Evolutionary conservation across 2,113 vertebrate genomes (phyloP).

Genomic region (Sturnus vulgaris): DNA sequence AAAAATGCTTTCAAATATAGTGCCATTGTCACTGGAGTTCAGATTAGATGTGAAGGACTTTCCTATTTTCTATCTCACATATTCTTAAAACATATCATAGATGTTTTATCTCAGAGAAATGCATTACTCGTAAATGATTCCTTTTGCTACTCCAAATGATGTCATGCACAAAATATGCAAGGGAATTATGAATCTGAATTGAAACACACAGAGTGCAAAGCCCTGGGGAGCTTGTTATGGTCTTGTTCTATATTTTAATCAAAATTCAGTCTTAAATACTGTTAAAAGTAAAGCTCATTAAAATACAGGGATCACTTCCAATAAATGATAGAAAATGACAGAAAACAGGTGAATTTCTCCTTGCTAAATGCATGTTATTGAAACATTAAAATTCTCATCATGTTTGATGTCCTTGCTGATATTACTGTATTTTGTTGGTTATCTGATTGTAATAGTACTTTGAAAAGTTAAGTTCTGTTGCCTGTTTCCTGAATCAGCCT

Average conservation of each 20-base stretch:
- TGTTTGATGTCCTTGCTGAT: background rate
- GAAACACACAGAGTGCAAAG: background rate
- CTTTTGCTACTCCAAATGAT: background rate
- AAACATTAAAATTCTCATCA: background rate
- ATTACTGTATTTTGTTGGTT: background rate
- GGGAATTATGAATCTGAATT: background rate
- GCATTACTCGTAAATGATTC: background rate
- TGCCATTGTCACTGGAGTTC: background rate
- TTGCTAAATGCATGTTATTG: background rate
- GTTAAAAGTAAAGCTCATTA: background rate
- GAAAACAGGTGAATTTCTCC: background rate
- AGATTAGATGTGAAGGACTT: background rate
- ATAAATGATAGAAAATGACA: background rate
- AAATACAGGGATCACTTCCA: background rate
- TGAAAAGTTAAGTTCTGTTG: background rate
- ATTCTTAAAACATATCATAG: background rate
- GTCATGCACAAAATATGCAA: background rate
- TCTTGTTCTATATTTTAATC: background rate
- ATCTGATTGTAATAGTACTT: background rate
- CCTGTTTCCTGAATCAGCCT: background rate
- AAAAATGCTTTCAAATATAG: background rate
- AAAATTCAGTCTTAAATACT: constrained; percentile 1
- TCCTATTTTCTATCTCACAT: background rate
- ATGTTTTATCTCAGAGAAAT: background rate
- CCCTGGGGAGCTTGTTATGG: background rate